phyloP scores from a whole-genome alignment of 2,888 invertebrate genomes.

The Argyresthia albistria region DNA sequence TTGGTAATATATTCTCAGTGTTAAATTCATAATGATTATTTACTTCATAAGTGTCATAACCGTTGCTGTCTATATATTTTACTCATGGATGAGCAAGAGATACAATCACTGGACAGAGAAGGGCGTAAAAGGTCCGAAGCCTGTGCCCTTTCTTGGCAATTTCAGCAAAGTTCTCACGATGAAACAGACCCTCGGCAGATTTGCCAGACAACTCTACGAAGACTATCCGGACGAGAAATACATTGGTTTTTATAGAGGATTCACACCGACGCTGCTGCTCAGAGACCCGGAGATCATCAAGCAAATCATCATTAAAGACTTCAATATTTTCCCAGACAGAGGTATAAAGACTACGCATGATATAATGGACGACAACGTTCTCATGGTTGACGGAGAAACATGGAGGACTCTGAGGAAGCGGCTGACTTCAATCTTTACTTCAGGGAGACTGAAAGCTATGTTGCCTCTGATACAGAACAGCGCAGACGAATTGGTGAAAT shows the following conservation, averaged over 20 bases:
- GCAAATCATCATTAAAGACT: slow-evolving; percentile 22
- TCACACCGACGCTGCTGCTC: slow-evolving; percentile 30
- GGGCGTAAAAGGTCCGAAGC: not conserved
- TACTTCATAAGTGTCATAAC: no score
- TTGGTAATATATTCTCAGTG: no score
- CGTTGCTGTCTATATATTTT: not conserved
- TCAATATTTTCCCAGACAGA: not conserved
- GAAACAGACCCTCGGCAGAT: no score
- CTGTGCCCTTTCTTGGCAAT: not conserved
- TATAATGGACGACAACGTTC: slow-evolving; percentile 21
- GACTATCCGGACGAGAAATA: slow-evolving; percentile 23
- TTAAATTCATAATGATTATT: no score
- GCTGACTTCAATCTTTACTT: slow-evolving; percentile 39
- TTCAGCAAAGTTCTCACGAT: not conserved
- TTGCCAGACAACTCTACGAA: no score
- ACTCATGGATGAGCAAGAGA: not conserved
- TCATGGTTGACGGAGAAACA: slow-evolving; percentile 39
- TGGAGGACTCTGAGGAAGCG: slow-evolving; percentile 43
- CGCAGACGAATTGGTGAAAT: slow-evolving; percentile 3
- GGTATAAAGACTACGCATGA: not conserved
- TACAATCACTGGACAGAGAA: not conserved
- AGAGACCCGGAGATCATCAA: slow-evolving; percentile 39
- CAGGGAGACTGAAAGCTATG: not conserved
- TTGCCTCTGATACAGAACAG: slow-evolving; percentile 2
- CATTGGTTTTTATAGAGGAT: slow-evolving; percentile 35